These are phyloP conservation scores for Hemicentrotus pulcherrimus DNA, from an alignment of 35 echinoderm and acorn worm genomes.

Conservation along the genomic window DNA sequence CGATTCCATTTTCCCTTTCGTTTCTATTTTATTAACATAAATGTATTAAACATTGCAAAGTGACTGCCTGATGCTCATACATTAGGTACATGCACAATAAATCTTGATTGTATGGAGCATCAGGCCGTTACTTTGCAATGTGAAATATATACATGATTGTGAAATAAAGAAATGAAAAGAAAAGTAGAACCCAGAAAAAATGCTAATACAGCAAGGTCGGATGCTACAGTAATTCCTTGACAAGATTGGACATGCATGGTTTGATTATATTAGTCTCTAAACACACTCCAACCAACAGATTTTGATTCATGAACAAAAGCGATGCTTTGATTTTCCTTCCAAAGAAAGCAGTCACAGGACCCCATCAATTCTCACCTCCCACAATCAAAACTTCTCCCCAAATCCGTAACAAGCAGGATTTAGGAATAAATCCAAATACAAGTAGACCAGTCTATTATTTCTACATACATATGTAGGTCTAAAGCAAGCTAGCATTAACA, in stretches of 20 bases:
- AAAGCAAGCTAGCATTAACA: too few species aligned
- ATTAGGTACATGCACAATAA: too few species aligned
- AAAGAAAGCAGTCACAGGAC: neutral
- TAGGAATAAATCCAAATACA: too few species aligned
- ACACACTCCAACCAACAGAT: neutral
- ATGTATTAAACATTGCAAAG: neutral
- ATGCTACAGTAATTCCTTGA: neutral
- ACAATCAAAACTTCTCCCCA: neutral
- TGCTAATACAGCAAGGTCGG: neutral
- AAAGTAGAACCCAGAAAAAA: neutral
- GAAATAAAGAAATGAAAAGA: neutral
- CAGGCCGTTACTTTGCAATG: neutral
- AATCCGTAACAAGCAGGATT: neutral
- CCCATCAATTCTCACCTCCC: neutral
- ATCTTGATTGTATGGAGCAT: too few species aligned
- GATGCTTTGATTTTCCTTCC: neutral
- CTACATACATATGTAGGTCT: too few species aligned
- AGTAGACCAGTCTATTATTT: too few species aligned
- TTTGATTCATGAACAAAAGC: neutral
- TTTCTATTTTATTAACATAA: neutral
- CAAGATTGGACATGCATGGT: slow-evolving; percentile 1
- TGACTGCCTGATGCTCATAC: too few species aligned
- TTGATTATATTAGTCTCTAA: neutral
- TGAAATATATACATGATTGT: neutral
- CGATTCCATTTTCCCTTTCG: neutral